Base-by-base conservation (phyloP, 2,113 vertebrate genomes). In the Xerus inauris region DNA sequence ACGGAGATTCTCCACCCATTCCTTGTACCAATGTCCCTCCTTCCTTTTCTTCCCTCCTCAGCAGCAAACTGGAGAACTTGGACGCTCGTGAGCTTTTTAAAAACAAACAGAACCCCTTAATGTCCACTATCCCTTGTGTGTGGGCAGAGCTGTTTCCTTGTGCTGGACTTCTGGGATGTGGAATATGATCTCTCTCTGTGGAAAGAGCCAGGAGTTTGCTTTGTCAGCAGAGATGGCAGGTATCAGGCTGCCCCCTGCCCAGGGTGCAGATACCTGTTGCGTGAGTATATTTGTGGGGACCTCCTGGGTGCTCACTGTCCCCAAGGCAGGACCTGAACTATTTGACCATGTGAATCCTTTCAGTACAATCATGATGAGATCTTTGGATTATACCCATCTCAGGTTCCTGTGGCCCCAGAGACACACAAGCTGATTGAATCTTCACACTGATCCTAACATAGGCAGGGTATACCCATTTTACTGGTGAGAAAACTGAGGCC, bases 121-220 rank as follows among this genome's bases (percentile, higher is more conserved):
- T 51, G 65, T 59, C 71, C 91, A 30, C 28, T 35, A 82, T 8
- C 57, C 54, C 28, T 17, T 51, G 40, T 77, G 65, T 59, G 77
- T 90, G 71, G 85, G 49, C 76, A 80, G 83, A 42, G 35, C 40
- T 80, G 32, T 51, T 95, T 92, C 57, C 65, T 47, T 57, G 77
- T 40, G 59, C 86, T 67, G 54, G 87, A 65, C 83, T 59, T 20
- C 72, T 0, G 5, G 80, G 80, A 51, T 7, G 0, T 80, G 94
- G 92, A 95, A 95, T 93, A 94, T 94, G 95, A 95, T 91, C 59
- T 93, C 32, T 86, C 47, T 88, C 73, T 93, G 54, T 87, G 76
- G 65, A 59, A 94, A 96, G 64, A 95, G 85, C 38, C 95, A 92
- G 71, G 22, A 73, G 38, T 0, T 1, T 76, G 51, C 11, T 59